Evolutionary conservation across 2,888 invertebrate genomes (phyloP).

Genomic region (Aleiodes leptofemur): DNA sequence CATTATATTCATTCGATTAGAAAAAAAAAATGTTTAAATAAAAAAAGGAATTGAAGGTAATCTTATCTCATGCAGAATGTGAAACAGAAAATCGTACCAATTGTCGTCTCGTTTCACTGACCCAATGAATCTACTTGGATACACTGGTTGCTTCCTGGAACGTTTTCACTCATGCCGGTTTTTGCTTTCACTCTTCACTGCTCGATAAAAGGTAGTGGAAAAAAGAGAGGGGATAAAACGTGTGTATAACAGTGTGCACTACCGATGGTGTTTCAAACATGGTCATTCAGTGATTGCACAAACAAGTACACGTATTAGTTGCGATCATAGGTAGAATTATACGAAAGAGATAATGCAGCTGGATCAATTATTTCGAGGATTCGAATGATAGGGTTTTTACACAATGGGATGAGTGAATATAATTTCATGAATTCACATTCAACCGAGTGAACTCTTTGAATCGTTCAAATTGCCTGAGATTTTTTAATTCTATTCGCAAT

Average conservation of each 20-base stretch:
- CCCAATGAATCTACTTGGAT: slow-evolving; percentile 42
- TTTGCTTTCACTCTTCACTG: slow-evolving; percentile 52
- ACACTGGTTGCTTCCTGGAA: slow-evolving; percentile 45
- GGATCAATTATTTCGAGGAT: slow-evolving; percentile 34
- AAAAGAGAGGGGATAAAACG: slow-evolving; percentile 33
- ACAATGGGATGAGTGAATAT: slow-evolving; percentile 4
- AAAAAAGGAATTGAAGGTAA: slow-evolving; percentile 14
- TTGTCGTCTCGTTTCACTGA: slow-evolving; percentile 44
- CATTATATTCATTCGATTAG: slow-evolving; percentile 3
- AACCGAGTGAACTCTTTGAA: not conserved
- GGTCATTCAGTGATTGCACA: slow-evolving; percentile 28
- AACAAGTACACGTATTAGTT: slow-evolving; percentile 18
- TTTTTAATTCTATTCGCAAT: too few species aligned
- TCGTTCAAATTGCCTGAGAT: too few species aligned
- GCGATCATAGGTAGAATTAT: slow-evolving; percentile 41
- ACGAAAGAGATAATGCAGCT: slow-evolving; percentile 50
- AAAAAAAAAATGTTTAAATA: not conserved
- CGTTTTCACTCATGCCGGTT: slow-evolving; percentile 46
- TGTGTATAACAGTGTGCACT: slow-evolving; percentile 23
- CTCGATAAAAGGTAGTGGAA: slow-evolving; percentile 6
- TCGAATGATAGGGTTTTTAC: not conserved
- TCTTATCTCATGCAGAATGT: slow-evolving; percentile 23
- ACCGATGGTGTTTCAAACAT: slow-evolving; percentile 16
- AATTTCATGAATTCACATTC: not conserved
- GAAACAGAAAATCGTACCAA: slow-evolving; percentile 34